A percentile compares a stretch with the other conserved stretches of the same genome.
Evolutionary conservation across 2,888 invertebrate genomes (phyloP).

Genomic region (Lasioglossum figueresi): DNA sequence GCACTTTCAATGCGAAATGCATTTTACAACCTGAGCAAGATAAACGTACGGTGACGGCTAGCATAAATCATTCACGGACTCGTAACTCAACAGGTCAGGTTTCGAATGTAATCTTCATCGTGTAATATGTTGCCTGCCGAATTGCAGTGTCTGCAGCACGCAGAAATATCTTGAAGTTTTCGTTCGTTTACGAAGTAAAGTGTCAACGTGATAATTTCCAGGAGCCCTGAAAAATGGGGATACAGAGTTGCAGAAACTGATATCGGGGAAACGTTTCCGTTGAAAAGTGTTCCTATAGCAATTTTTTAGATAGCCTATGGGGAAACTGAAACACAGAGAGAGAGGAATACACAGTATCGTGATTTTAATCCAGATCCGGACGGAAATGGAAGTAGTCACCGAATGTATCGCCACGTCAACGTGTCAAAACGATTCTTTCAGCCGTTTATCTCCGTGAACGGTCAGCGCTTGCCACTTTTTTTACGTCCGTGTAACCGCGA

Average conservation of each 20-base stretch:
- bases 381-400: constrained; percentile 45
- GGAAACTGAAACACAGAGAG: background rate
- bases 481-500: constrained; percentile 9
- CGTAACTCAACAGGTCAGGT: background rate
- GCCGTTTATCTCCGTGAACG: constrained; percentile 31
- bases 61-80: background rate
- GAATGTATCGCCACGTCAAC: constrained; percentile 47
- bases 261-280: constrained; percentile 41
- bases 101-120: background rate
- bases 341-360: constrained; percentile 22
- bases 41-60: background rate
- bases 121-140: background rate
- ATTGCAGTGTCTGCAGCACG: background rate
- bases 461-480: constrained; percentile 18
- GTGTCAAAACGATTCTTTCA: constrained; percentile 39
- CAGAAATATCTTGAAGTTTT: background rate
- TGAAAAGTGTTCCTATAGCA: constrained; percentile 38
- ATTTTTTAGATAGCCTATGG: constrained; percentile 20
- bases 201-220: constrained; percentile 52
- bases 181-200: constrained; percentile 36
- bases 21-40: background rate
- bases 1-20: background rate
- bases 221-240: constrained; percentile 33
- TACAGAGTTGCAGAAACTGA: constrained; percentile 9
- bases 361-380: constrained; percentile 44